Conservation (phyloP, 2,888 invertebrate species). For the Ptychoptera albimana region DNA sequence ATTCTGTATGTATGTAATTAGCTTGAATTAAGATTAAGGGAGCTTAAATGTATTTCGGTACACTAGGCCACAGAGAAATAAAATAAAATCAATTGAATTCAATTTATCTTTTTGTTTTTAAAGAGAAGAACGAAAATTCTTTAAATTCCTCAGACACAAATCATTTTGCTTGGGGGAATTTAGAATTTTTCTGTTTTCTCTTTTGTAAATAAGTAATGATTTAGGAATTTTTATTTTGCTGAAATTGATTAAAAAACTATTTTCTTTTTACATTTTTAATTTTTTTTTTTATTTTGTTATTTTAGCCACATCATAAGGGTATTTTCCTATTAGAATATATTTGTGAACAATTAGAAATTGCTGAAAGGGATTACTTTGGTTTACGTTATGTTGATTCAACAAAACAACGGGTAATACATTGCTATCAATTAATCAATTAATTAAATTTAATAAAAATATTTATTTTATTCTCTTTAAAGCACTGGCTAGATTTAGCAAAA, state of each 20-base stretch:
- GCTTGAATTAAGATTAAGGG: background rate
- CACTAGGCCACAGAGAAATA: too few relatives aligned
- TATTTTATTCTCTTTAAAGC: slow-evolving; percentile 34
- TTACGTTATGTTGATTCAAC: slow-evolving; percentile 78
- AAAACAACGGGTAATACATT: slow-evolving; percentile 64
- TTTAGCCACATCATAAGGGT: slow-evolving; percentile 76
- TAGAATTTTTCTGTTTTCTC: too few relatives aligned
- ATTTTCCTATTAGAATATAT: slow-evolving; percentile 79
- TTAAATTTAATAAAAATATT: background rate
- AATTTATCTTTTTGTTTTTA: too few relatives aligned
- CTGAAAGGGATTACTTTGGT: slow-evolving; percentile 90
- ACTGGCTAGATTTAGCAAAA: slow-evolving; percentile 87
- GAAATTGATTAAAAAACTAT: slow-evolving; percentile 2
- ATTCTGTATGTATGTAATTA: slow-evolving; percentile 16
- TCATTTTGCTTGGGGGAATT: too few relatives aligned
- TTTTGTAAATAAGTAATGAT: too few relatives aligned
- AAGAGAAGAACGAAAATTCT: too few relatives aligned
- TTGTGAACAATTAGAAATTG: slow-evolving; percentile 76
- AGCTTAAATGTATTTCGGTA: background rate
- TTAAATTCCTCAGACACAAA: too few relatives aligned
- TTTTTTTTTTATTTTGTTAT: slow-evolving; percentile 17
- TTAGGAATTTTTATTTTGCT: too few relatives aligned
- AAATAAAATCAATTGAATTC: too few relatives aligned
- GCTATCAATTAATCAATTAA: too few relatives aligned
- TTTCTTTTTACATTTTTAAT: too few relatives aligned